Base-by-base conservation (phyloP, 2,797 vertebrate species). In the Heterohyrax brucei region DNA sequence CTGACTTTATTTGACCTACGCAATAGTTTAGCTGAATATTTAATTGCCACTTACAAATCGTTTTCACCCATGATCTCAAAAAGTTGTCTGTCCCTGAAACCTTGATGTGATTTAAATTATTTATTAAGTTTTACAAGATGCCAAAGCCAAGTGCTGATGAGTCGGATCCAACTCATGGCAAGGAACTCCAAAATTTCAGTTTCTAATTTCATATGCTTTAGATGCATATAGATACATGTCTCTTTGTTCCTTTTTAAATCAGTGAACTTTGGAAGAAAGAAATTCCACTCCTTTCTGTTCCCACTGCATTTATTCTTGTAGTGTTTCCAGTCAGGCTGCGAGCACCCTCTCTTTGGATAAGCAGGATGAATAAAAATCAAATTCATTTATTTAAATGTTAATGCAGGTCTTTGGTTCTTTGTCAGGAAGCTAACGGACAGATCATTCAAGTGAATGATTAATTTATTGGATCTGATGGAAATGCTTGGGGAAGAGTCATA, bases 241-340 rank as follows among this genome's bases (percentile, higher is more conserved):
- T 13, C 14, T 48, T 56, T 56, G 68, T 50, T 18, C 6, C 13
- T 7, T 73, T 70, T n/a, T 75, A 59, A 56, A 53, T 5, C 39
- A 46, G 21, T 13, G 26, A 64, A 8, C 21, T 22, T 73, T n/a
- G 66, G 10, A 18, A 18, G 46, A n/a, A n/a, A 44, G 24, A 53
- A 46, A 75, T 33, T n/a, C n/a, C 3, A 10, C 24, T 24, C 14
- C 13, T 68, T 21, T 12, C 6, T 44, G 8, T 2, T 16, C 14
- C 50, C 19, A 12, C 10, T 18, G 21, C 13, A n/a, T 61, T 46
- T 7, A 5, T 46, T 22, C 6, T 2, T 3, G 14, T 1, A 8
- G 21, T 48, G 1, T 18, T 21, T 46, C 28, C 6, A n/a, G 0
- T 44, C 1, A 3, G 30, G 16, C 4, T 0, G 7, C 30, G 19